A percentile compares a stretch with the other conserved stretches of the same genome.
Conservation (phyloP, 2,113 vertebrate genomes). For the Cynocephalus volans region DNA sequence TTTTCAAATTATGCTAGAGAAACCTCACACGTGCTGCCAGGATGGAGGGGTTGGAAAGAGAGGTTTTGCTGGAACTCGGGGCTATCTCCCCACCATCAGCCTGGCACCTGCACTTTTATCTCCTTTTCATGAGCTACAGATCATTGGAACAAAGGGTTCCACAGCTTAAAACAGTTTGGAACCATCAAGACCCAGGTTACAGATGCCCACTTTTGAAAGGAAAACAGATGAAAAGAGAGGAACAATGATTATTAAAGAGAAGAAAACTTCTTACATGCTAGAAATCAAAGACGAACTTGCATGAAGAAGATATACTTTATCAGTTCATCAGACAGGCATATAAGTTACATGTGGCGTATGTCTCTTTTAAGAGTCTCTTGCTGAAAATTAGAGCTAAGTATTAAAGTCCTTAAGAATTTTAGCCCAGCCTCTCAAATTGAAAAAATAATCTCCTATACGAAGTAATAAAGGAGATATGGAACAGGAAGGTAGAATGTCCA, state of each 20-base stretch:
- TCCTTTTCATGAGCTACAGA: fast-evolving
- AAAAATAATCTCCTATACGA: neutral
- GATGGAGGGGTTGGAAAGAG: fast-evolving
- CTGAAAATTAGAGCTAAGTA: neutral
- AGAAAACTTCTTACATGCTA: neutral
- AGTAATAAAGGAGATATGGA: too few relatives aligned
- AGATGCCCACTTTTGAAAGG: neutral
- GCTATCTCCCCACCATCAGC: neutral
- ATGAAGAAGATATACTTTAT: neutral
- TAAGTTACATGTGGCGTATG: too few relatives aligned
- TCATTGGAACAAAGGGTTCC: neutral
- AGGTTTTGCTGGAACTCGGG: neutral
- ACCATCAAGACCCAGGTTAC: fast-evolving
- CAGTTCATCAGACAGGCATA: neutral
- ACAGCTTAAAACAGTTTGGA: neutral
- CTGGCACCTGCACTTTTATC: neutral
- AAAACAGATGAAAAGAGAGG: neutral
- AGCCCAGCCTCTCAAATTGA: neutral
- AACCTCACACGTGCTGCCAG: fast-evolving
- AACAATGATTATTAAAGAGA: neutral
- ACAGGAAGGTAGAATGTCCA: neutral
- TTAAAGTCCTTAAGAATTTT: neutral
- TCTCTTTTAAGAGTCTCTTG: neutral
- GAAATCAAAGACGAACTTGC: neutral
- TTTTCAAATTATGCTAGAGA: neutral